Evolutionary conservation across 2,797 vertebrate species (phyloP).

Genomic region (Chloroceryle inda): DNA sequence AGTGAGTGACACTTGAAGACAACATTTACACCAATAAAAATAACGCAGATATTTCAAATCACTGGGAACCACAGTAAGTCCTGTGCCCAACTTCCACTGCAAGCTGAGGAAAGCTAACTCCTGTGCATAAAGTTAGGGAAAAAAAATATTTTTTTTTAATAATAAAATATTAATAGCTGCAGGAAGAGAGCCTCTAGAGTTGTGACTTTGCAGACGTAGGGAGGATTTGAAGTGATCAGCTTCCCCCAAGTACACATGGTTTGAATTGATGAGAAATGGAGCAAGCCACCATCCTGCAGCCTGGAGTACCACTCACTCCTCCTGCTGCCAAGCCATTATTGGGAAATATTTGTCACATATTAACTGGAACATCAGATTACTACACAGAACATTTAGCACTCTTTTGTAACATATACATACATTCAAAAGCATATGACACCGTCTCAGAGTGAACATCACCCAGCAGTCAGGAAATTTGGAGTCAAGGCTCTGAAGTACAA

Average conservation of each 20-base stretch:
- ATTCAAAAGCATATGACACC: not conserved
- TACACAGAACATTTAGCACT: constrained; percentile 24
- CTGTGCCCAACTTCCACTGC: not conserved
- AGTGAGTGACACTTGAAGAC: not conserved
- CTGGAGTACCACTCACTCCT: not conserved
- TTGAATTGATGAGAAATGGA: constrained; percentile 44
- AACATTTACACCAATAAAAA: not conserved
- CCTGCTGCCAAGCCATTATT: constrained; percentile 45
- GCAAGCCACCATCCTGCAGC: not conserved
- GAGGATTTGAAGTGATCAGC: not conserved
- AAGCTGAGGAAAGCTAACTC: not conserved
- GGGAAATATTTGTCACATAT: constrained; percentile 72
- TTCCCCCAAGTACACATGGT: constrained; percentile 35
- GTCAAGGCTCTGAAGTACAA: not conserved
- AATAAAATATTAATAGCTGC: not conserved
- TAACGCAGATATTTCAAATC: not conserved
- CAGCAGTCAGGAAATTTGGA: not conserved
- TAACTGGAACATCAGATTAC: constrained; percentile 65
- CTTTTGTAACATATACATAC: not conserved
- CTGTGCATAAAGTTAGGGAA: not conserved
- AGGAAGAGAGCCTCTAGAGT: not conserved
- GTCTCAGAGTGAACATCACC: not conserved
- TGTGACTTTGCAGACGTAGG: constrained; percentile 17
- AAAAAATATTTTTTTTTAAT: not conserved
- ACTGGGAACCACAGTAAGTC: not conserved